A percentile compares a stretch with the other conserved stretches of the same genome.
Conservation (phyloP, 2,888 invertebrate species). For the Cantharis rustica region DNA sequence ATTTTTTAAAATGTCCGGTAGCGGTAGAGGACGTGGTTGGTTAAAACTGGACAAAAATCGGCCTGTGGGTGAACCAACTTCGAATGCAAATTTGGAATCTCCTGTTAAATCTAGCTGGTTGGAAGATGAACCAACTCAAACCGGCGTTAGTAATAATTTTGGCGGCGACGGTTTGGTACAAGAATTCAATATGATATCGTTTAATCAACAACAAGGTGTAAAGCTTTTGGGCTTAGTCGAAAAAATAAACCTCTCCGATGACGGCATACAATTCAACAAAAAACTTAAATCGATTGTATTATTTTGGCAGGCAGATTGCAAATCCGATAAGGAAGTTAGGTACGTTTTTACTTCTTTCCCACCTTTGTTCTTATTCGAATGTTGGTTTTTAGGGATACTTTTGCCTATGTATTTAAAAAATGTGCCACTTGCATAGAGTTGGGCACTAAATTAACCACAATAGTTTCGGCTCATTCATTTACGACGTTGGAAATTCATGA, state of each 20-base stretch:
- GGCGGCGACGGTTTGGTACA: not conserved
- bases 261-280: slow-evolving; percentile 53
- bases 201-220: slow-evolving; percentile 27
- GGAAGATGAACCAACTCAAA: not conserved
- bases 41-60: slow-evolving; percentile 41
- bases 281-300: slow-evolving; percentile 49
- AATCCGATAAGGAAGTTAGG: slow-evolving; percentile 45
- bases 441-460: slow-evolving; percentile 46
- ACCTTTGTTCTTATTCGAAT: not conserved
- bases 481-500: slow-evolving; percentile 36
- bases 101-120: not conserved
- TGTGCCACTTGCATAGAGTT: slow-evolving; percentile 46
- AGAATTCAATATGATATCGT: not conserved
- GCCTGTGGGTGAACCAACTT: slow-evolving; percentile 31
- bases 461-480: slow-evolving; percentile 50
- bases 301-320: slow-evolving; percentile 45
- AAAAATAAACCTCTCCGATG: slow-evolving; percentile 47
- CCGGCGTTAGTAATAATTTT: slow-evolving; percentile 5
- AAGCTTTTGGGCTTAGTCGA: slow-evolving; percentile 45
- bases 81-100: not conserved
- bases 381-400: slow-evolving; percentile 44
- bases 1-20: slow-evolving; percentile 35
- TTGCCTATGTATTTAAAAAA: slow-evolving; percentile 46
- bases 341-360: slow-evolving; percentile 28
- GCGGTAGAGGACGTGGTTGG: slow-evolving; percentile 48